Percentiles rank a stretch among this genome's conserved stretches.
Conservation (phyloP, 2,113 vertebrate species). For the Lamprotornis superbus region DNA sequence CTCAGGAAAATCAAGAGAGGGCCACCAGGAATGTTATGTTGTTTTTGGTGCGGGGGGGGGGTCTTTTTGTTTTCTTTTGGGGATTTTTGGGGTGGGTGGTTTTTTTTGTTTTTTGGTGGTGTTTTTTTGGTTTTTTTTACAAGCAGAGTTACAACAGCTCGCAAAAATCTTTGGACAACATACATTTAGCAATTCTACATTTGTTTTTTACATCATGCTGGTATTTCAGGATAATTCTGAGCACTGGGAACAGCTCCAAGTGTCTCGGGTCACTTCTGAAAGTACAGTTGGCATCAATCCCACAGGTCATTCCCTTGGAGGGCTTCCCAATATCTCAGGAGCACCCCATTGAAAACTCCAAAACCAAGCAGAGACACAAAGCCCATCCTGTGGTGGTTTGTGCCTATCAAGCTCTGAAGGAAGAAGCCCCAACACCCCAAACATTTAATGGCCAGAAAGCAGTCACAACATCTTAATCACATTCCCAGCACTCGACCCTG, state of each 20-base stretch:
- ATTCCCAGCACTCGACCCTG: background rate
- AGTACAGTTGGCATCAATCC: slow-evolving; percentile 44
- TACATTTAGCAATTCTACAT: slow-evolving; percentile 43
- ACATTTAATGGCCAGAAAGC: background rate
- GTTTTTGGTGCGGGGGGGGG: background rate
- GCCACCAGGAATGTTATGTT: background rate
- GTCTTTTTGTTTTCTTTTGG: background rate
- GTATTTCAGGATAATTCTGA: slow-evolving; percentile 32
- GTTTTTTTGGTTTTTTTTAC: background rate
- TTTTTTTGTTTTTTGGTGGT: background rate
- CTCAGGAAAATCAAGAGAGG: background rate
- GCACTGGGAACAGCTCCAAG: background rate
- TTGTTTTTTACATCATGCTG: slow-evolving; percentile 46
- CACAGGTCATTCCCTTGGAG: slow-evolving; percentile 52
- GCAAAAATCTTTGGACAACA: slow-evolving; percentile 1
- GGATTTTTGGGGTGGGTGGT: too few species aligned
- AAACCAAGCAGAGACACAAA: background rate
- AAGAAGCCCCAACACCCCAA: background rate
- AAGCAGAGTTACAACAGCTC: background rate
- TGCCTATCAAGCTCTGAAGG: background rate
- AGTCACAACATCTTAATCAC: background rate
- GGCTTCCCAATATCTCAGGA: background rate
- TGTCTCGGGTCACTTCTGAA: slow-evolving; percentile 44
- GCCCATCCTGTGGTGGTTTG: background rate
- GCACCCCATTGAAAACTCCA: background rate